A percentile compares a stretch with the other conserved stretches of the same genome.
Conservation (phyloP, 2,113 vertebrate species). For the Erythrocercus mccallii region DNA sequence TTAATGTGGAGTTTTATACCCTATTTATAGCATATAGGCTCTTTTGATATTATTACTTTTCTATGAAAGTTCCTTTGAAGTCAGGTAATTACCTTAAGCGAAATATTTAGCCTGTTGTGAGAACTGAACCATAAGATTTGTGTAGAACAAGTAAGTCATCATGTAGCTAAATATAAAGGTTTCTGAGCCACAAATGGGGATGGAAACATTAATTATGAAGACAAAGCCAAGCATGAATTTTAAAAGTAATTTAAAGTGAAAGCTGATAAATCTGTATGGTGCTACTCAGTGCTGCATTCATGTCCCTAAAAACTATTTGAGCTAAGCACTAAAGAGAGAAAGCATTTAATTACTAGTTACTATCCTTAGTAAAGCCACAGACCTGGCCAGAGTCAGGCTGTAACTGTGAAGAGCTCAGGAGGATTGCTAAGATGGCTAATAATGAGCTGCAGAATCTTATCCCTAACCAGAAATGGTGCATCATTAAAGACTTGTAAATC, state of each 20-base stretch:
- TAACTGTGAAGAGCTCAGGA: neutral
- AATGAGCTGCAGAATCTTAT: neutral
- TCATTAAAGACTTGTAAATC: neutral
- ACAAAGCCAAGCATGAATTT: slow-evolving; percentile 19
- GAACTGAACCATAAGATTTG: slow-evolving; percentile 23
- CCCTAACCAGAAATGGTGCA: neutral
- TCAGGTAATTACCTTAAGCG: slow-evolving; percentile 49
- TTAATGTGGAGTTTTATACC: slow-evolving; percentile 65
- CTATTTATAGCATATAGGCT: slow-evolving; percentile 58
- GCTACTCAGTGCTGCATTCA: neutral
- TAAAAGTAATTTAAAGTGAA: neutral
- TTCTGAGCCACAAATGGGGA: neutral
- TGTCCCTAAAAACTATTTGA: neutral
- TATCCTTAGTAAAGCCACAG: neutral
- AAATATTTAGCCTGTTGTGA: slow-evolving; percentile 60
- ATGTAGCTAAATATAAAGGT: neutral
- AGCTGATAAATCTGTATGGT: neutral
- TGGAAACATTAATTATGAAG: slow-evolving; percentile 9
- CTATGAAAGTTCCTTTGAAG: slow-evolving; percentile 55
- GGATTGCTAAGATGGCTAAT: neutral
- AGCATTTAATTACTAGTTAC: neutral
- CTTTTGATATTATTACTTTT: slow-evolving; percentile 65
- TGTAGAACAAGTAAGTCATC: slow-evolving; percentile 41
- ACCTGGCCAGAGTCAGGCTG: neutral
- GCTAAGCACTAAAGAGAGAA: neutral